A percentile compares a stretch with the other conserved stretches of the same genome.
These are phyloP conservation scores for Macropodus opercularis DNA, from an alignment of 2,797 vertebrate species.

Conservation along the genomic window DNA sequence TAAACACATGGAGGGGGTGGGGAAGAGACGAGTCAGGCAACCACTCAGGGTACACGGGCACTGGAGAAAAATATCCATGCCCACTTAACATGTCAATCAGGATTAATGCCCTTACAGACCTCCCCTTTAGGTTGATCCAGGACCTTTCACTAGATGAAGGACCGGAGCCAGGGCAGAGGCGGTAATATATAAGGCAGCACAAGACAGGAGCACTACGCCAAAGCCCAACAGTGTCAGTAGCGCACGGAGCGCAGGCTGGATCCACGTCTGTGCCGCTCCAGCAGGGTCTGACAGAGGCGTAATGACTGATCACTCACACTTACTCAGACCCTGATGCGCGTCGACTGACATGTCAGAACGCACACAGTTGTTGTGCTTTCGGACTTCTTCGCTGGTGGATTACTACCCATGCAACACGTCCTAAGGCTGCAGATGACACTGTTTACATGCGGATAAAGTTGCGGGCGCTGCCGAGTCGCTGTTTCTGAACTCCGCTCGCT, in stretches of 20 bases:
- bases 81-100: slow-evolving; percentile 96
- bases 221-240: slow-evolving; percentile 50
- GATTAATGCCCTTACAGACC: slow-evolving; percentile 90
- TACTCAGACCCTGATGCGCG: slow-evolving; percentile 24
- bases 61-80: slow-evolving; percentile 83
- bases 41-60: slow-evolving; percentile 82
- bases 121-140: slow-evolving; percentile 68
- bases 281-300: slow-evolving; percentile 51
- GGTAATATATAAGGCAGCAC: slow-evolving; percentile 67
- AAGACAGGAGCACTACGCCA: slow-evolving; percentile 52
- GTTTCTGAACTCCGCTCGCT: slow-evolving; percentile 5
- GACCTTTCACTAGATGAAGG: slow-evolving; percentile 68
- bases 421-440: slow-evolving; percentile 32
- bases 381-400: slow-evolving; percentile 23
- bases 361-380: slow-evolving; percentile 3
- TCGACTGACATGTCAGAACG: slow-evolving; percentile 45
- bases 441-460: slow-evolving; percentile 42
- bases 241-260: slow-evolving; percentile 51
- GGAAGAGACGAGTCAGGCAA: slow-evolving; percentile 74
- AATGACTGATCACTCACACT: slow-evolving; percentile 55
- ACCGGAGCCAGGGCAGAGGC: slow-evolving; percentile 59
- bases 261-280: slow-evolving; percentile 24
- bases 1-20: slow-evolving; percentile 55
- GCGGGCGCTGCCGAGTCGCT: slow-evolving; percentile 21
- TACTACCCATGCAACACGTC: slow-evolving; percentile 34